phyloP scores from a whole-genome alignment of 1,140 invertebrate species.

The Tetramorium parvispinum region DNA sequence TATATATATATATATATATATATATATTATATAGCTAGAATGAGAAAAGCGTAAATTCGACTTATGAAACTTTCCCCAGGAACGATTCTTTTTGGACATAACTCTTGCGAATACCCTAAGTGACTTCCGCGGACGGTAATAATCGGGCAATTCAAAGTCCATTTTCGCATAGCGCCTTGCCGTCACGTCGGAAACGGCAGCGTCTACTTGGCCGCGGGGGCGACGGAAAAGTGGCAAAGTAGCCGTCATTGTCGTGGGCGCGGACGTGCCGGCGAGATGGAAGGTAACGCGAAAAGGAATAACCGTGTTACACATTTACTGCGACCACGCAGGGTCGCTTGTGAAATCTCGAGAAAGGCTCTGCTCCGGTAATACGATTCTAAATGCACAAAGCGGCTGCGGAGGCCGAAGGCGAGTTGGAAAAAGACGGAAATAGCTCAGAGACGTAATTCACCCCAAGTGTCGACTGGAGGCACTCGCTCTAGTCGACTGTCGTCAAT shows the following conservation, averaged over 20 bases:
- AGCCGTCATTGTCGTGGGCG: slow-evolving; percentile 64
- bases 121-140: slow-evolving; percentile 61
- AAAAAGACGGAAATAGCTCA: slow-evolving; percentile 57
- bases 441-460: slow-evolving; percentile 71
- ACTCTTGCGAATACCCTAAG: slow-evolving; percentile 39
- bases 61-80: neutral
- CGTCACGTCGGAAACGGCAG: slow-evolving; percentile 7
- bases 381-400: slow-evolving; percentile 74
- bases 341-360: slow-evolving; percentile 39
- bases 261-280: slow-evolving; percentile 59
- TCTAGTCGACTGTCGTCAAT: slow-evolving; percentile 35
- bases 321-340: slow-evolving; percentile 17
- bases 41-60: neutral
- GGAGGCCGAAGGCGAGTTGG: neutral
- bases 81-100: neutral
- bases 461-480: slow-evolving; percentile 63
- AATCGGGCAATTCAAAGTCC: slow-evolving; percentile 80
- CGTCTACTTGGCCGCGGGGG: slow-evolving; percentile 25
- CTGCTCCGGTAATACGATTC: slow-evolving; percentile 72
- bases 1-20: too few relatives aligned
- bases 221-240: slow-evolving; percentile 63
- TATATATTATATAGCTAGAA: neutral
- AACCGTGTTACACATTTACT: slow-evolving; percentile 70
- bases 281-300: slow-evolving; percentile 59
- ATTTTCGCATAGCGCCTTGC: slow-evolving; percentile 75